These are phyloP conservation scores for Acrossocheilus wenchowensis DNA, from an alignment of 2,797 vertebrate species.

Conservation along the genomic window DNA sequence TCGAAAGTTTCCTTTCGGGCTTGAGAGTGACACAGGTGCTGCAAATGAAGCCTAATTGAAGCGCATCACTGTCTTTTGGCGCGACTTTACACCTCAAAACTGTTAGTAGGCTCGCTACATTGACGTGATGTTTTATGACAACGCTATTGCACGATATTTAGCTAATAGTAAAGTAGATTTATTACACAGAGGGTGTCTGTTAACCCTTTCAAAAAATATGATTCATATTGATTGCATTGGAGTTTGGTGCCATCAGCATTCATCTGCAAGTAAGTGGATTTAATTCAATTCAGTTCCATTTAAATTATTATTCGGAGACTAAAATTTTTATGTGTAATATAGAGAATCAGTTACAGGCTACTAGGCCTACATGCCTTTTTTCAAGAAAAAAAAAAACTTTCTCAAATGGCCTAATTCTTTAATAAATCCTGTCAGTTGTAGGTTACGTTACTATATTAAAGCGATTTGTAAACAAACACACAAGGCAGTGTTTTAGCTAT, in stretches of 20 bases:
- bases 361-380: too few species aligned
- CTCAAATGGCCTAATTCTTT: too few species aligned
- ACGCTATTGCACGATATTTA: not conserved
- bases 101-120: too few species aligned
- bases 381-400: too few species aligned
- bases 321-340: not conserved
- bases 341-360: too few species aligned
- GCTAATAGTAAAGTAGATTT: too few species aligned
- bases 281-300: too few species aligned
- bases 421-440: not conserved
- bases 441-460: not conserved
- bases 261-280: not conserved
- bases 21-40: slow-evolving; percentile 52
- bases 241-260: not conserved
- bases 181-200: too few species aligned
- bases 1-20: slow-evolving; percentile 58
- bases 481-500: not conserved
- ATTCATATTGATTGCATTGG: not conserved
- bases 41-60: slow-evolving; percentile 60
- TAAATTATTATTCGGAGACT: not conserved
- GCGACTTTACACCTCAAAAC: slow-evolving; percentile 1
- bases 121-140: not conserved
- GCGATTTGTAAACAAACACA: not conserved
- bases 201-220: not conserved
- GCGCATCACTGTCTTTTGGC: slow-evolving; percentile 18